Evolutionary conservation across 2,113 vertebrate genomes (phyloP).

Genomic region (Oncorhynchus keta): DNA sequence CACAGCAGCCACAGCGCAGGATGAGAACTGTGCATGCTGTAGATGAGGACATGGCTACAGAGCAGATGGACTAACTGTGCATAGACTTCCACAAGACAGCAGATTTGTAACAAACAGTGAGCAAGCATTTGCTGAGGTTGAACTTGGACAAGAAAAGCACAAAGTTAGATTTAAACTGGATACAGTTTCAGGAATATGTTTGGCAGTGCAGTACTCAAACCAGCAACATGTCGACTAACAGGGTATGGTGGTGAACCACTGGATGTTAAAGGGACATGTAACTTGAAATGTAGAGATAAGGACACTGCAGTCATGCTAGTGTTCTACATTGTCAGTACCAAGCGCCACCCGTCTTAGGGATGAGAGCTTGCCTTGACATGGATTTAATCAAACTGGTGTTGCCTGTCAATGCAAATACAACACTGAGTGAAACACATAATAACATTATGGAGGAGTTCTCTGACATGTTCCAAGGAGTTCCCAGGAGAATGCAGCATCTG

Average conservation of each 20-base stretch:
- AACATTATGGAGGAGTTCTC: neutral
- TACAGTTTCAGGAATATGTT: neutral
- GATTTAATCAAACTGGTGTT: slow-evolving; percentile 21
- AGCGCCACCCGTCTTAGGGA: slow-evolving; percentile 14
- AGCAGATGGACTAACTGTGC: neutral
- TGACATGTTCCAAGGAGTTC: slow-evolving; percentile 18
- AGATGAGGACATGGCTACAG: neutral
- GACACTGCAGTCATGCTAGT: neutral
- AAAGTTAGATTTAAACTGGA: slow-evolving; percentile 22
- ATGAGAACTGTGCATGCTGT: slow-evolving; percentile 1
- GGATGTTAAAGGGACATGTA: slow-evolving; percentile 5
- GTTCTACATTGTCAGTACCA: slow-evolving; percentile 17
- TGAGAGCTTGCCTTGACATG: slow-evolving; percentile 11
- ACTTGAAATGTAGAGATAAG: slow-evolving; percentile 14
- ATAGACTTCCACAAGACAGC: neutral
- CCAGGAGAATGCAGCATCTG: neutral
- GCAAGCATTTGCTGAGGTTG: neutral
- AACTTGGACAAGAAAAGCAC: neutral
- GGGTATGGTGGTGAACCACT: slow-evolving; percentile 17
- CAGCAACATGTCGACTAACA: neutral
- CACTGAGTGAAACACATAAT: neutral
- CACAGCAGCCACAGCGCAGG: neutral
- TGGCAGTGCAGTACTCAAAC: neutral
- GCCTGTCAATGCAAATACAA: neutral
- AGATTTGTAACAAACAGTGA: neutral